phyloP scores from a whole-genome alignment of 1,140 invertebrate genomes.

The Acromyrmex heyeri region DNA sequence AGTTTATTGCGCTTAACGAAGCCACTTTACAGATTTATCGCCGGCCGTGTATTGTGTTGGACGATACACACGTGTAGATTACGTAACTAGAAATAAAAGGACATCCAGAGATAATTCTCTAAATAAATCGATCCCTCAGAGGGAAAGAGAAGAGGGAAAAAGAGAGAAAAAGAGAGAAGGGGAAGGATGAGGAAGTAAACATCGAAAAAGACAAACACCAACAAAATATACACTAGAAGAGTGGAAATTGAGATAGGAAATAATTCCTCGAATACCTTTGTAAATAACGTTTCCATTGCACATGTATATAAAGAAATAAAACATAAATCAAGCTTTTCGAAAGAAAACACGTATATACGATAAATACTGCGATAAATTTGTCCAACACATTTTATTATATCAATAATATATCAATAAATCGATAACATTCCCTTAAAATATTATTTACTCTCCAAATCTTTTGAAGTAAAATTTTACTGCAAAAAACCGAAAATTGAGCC shows the following conservation, averaged over 20 bases:
- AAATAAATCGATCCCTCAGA: neutral
- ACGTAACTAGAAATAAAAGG: neutral
- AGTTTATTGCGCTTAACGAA: slow-evolving; percentile 24
- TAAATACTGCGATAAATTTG: neutral
- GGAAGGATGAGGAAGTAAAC: neutral
- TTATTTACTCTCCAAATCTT: too few relatives aligned
- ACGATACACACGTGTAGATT: slow-evolving; percentile 18
- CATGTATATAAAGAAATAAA: neutral
- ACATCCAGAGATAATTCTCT: slow-evolving; percentile 9
- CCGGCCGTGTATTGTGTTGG: neutral
- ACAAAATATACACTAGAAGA: neutral
- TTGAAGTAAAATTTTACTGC: too few relatives aligned
- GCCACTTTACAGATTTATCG: slow-evolving; percentile 18
- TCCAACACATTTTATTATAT: neutral
- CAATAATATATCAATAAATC: too few relatives aligned
- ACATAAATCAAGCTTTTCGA: neutral
- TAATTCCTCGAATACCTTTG: neutral
- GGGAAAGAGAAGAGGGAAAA: neutral
- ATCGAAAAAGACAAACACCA: neutral
- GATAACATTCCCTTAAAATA: neutral
- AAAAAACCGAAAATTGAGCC: too few relatives aligned
- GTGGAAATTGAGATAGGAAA: neutral
- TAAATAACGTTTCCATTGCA: neutral
- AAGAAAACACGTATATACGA: neutral
- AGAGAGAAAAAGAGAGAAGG: neutral